Evolutionary conservation across 2,888 invertebrate genomes (phyloP), one percentile per base, ranked within the genome.

Genomic region (Atrina japonica): DNA sequence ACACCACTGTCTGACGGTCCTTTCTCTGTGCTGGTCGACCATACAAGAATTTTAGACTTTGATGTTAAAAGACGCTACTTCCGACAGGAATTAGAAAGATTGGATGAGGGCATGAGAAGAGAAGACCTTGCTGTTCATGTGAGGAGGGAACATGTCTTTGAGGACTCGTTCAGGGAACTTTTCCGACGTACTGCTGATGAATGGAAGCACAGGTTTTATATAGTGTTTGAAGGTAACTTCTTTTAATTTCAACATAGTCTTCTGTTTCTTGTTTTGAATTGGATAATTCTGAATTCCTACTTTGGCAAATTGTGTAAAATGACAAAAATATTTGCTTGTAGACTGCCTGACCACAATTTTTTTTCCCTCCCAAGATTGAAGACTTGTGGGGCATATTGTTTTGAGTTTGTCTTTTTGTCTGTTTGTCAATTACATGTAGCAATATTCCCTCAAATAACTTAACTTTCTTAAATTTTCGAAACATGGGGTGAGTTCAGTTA

Each of bases 181-280:
- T 96, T 96, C 89, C 93, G 96, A 43, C 92, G 95, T 60, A 93
- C 94, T 47, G 94, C 95, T 0, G 95, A 95, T 85, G 96, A 97
- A 88, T 97, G 97, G 97, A 96, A 96, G 88, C 95, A 96, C 90
- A 92, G 96, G 56, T 96, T 97, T 90, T 96, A 96, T 89, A 96
- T 97, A 85, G 96, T 96, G 0, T 97, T 97, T 90, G 96, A 96
- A 93, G 96, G 96, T 94, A 91, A 61, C 27, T 7, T 59, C 7
- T 30, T 9, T 35, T 18, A 6, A 47, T 16, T 47, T 47, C n/a
- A n/a, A n/a, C 41, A 41, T 41, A 11, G 41, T 11, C 16, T 16
- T 41, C 41, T 41, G 14, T 9, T 41, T 41, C 41, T 11, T 41
- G 9, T 11, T 11, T 9, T 41, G 41, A 41, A 41, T 11, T 41